Conservation (phyloP, 2,797 vertebrate genomes). For the Poliocrania exsul region DNA sequence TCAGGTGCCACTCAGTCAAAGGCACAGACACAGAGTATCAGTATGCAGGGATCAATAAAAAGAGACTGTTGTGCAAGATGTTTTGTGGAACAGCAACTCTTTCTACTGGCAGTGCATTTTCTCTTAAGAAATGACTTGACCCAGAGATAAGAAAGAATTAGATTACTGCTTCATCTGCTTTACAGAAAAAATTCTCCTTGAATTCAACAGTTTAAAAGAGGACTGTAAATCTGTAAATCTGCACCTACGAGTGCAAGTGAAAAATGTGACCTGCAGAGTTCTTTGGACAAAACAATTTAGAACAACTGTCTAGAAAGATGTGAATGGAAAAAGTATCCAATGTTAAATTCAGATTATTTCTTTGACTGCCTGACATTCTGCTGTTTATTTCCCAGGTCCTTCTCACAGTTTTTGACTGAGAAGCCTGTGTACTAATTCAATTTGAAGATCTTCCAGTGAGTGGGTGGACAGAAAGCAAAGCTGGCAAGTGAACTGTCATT, state of each 20-base stretch:
- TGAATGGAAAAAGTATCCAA: not conserved
- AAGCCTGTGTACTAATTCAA: not conserved
- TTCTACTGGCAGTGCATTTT: not conserved
- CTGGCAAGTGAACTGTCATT: not conserved
- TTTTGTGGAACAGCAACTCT: not conserved
- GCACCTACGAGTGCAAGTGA: not conserved
- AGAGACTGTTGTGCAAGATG: not conserved
- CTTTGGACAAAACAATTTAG: not conserved
- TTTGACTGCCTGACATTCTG: not conserved
- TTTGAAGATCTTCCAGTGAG: not conserved
- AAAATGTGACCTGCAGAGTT: not conserved
- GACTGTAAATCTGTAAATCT: not conserved
- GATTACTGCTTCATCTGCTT: not conserved
- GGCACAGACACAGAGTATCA: not conserved
- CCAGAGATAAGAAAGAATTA: not conserved
- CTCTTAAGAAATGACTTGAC: not conserved
- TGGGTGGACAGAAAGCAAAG: not conserved
- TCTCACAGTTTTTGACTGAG: conserved; percentile 11
- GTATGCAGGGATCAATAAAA: not conserved
- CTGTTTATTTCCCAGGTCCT: not conserved
- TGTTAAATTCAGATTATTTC: not conserved
- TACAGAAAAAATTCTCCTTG: not conserved
- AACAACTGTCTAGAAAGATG: not conserved
- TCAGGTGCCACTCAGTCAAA: not conserved
- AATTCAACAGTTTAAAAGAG: not conserved